These are phyloP conservation scores for Smittia sp. DNA, from an alignment of 2,888 invertebrate genomes.

Conservation along the genomic window DNA sequence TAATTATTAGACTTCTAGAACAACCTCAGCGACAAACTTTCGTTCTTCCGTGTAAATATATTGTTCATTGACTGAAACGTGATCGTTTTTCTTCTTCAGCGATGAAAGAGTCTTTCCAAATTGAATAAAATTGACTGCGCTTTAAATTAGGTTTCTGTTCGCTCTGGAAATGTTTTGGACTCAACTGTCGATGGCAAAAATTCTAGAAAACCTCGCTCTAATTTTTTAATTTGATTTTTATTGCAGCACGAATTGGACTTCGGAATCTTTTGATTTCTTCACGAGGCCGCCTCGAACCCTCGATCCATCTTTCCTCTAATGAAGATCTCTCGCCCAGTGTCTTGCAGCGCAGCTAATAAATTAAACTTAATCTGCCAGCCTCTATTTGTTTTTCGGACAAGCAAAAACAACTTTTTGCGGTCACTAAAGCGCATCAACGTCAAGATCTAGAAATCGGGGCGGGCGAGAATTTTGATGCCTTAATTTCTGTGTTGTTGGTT, in stretches of 20 bases:
- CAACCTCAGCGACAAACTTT: too few species aligned
- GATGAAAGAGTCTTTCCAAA: too few species aligned
- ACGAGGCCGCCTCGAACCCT: neutral
- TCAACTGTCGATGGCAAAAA: too few species aligned
- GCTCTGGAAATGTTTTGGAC: too few species aligned
- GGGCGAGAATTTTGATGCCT: constrained; percentile 36
- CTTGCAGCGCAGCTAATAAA: constrained; percentile 17
- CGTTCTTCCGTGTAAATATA: too few species aligned
- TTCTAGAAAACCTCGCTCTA: too few species aligned
- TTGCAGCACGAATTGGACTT: neutral
- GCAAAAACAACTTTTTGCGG: constrained; percentile 6
- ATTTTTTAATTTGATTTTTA: constrained; percentile 11
- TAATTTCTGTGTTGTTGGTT: constrained; percentile 8
- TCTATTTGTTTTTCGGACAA: constrained; percentile 24
- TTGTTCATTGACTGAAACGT: too few species aligned
- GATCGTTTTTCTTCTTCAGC: too few species aligned
- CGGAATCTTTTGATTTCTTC: constrained; percentile 2
- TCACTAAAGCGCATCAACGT: constrained; percentile 29
- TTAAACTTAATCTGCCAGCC: constrained; percentile 27
- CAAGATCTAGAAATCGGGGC: constrained; percentile 11
- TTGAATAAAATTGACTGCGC: too few species aligned
- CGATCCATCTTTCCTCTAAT: neutral
- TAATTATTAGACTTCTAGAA: too few species aligned
- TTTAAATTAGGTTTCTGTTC: too few species aligned
- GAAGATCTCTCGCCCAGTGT: neutral